Conservation (phyloP, 2,888 invertebrate genomes). For the Lepidochrysops patricia region DNA sequence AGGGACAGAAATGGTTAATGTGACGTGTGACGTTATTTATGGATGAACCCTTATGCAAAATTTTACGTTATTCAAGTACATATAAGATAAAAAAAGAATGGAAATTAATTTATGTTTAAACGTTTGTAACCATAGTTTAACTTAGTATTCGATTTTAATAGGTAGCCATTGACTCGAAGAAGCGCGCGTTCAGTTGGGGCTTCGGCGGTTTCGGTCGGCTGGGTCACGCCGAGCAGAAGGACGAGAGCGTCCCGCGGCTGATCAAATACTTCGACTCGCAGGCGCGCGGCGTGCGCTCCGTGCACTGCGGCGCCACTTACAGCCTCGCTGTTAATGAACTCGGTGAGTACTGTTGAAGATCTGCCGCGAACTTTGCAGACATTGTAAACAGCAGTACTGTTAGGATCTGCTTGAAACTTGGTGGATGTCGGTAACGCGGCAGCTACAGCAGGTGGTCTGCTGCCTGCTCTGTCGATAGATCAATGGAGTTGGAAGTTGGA, state of each 20-base stretch:
- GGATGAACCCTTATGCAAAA: no score
- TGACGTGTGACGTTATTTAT: no score
- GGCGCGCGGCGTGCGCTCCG: slow-evolving; percentile 85
- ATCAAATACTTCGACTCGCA: slow-evolving; percentile 92
- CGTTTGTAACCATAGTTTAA: neutral
- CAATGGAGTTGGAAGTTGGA: no score
- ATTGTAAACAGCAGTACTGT: no score
- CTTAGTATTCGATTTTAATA: slow-evolving; percentile 31
- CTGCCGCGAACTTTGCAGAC: no score
- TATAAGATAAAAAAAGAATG: no score
- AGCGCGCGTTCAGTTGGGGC: slow-evolving; percentile 94
- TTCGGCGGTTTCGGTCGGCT: slow-evolving; percentile 95
- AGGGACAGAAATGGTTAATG: no score
- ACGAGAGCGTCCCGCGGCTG: slow-evolving; percentile 89
- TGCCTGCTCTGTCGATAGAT: no score
- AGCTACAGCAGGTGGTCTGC: no score
- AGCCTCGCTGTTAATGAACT: slow-evolving; percentile 88
- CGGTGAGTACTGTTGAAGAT: slow-evolving; percentile 52
- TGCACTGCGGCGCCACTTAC: slow-evolving; percentile 90
- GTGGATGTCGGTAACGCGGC: no score
- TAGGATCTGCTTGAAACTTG: no score
- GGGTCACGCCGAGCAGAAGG: slow-evolving; percentile 94
- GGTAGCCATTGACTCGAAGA: slow-evolving; percentile 91
- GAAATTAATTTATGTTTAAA: neutral
- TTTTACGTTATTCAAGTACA: no score